Percentiles rank a stretch among this genome's conserved stretches.
phyloP scores from a whole-genome alignment of 92 coral and sea anemone genomes.

The Micromussa lordhowensis region DNA sequence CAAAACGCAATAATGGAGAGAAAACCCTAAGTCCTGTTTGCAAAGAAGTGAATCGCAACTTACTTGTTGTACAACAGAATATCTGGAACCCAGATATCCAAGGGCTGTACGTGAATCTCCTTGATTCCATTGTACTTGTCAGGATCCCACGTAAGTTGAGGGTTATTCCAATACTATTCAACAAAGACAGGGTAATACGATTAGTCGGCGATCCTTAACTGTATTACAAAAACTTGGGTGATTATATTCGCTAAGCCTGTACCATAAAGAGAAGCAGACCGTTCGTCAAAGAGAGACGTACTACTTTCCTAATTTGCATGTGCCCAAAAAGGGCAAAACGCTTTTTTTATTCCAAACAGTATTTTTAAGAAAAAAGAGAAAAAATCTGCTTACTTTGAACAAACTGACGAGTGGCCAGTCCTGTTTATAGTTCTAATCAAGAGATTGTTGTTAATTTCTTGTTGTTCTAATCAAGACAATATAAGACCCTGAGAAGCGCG shows the following conservation, averaged over 20 bases:
- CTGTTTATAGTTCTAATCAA: too few species aligned
- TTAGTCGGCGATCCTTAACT: too few species aligned
- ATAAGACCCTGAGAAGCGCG: too few species aligned
- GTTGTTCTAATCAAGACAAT: too few species aligned
- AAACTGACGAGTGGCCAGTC: too few species aligned
- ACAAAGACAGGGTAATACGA: neutral
- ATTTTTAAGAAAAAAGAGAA: neutral
- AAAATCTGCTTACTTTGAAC: neutral
- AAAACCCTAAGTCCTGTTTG: too few species aligned
- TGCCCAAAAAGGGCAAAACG: too few species aligned
- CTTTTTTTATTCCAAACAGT: neutral
- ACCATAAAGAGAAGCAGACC: neutral
- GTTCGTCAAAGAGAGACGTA: neutral
- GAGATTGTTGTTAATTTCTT: too few species aligned
- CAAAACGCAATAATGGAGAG: too few species aligned
- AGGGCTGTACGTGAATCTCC: conserved; percentile 77
- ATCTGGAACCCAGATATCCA: conserved; percentile 90
- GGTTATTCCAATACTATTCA: conserved; percentile 84
- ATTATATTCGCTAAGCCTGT: too few species aligned
- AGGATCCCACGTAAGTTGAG: conserved; percentile 88
- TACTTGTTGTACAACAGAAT: conserved; percentile 92
- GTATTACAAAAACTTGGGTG: too few species aligned
- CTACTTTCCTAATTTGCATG: neutral
- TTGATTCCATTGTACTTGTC: conserved; percentile 70
- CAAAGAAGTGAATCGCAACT: conserved; percentile 15